A percentile compares a stretch with the other conserved stretches of the same genome.
phyloP scores from a whole-genome alignment of 2,113 vertebrate species.

The Suricata suricatta region DNA sequence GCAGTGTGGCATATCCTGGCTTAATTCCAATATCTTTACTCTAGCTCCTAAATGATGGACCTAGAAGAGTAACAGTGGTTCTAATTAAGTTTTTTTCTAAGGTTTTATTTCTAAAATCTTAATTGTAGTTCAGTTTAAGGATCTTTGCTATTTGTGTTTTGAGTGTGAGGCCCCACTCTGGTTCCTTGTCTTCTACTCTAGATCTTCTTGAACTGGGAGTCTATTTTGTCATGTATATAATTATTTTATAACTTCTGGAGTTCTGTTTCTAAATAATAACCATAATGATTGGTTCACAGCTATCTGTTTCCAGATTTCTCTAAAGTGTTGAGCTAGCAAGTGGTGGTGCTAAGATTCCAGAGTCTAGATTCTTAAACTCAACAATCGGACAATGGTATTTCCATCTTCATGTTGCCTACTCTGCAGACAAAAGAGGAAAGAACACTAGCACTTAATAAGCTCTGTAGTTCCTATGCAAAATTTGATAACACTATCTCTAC shows the following conservation, averaged over 20 bases:
- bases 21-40: no score
- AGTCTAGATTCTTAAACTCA: not conserved
- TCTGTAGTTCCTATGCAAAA: not conserved
- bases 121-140: not conserved
- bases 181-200: not conserved
- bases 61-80: not conserved
- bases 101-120: not conserved
- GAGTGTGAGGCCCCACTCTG: not conserved
- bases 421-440: not conserved
- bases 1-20: not conserved
- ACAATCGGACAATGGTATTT: not conserved
- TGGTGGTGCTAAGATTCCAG: not conserved
- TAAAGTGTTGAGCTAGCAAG: not conserved
- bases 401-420: not conserved
- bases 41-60: not conserved
- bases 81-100: not conserved
- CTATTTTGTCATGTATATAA: not conserved
- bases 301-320: not conserved
- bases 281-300: not conserved
- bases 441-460: not conserved
- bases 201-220: not conserved
- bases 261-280: not conserved
- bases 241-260: not conserved
- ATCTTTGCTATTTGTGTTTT: not conserved
- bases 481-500: not conserved